Evolutionary conservation across 2,888 invertebrate genomes (phyloP), one percentile per base, ranked within the genome.

Genomic region (Yponomeuta malinellus): DNA sequence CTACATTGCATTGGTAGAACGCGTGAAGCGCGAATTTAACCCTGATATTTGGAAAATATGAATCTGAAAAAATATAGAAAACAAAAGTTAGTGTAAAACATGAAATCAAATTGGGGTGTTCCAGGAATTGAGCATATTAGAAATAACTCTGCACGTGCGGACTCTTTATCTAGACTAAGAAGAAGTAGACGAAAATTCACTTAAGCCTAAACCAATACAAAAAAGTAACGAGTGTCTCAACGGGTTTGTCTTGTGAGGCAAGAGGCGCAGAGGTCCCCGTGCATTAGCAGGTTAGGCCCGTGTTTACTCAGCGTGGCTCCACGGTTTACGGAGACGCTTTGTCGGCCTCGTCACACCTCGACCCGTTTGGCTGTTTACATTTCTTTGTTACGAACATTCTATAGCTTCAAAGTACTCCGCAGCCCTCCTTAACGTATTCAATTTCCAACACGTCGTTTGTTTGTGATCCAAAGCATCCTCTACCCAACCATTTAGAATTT

Each of bases 221-320:
- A 63, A 33, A 29, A 52, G 52, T 69, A 43, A 43, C 15, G 10
- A 29, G 4, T 43, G 43, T 29, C 69, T 52, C 71, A 15, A 10
- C 63, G 31, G 63, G 59, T 69, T 63, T 23, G 12, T 33, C 8
- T 10, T n/a, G 69, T 63, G 31, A 52, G 31, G 59, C 15, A 48
- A 33, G 70, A 75, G 75, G 74, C 75, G 73, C 76, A 76, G 76
- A 78, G 80, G 81, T 83, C 81, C 81, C 78, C 79, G 73, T 83
- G 83, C 83, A 88, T 89, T 88, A 88, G 81, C 85, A 82, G 79
- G 81, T 83, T 76, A 83, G 80, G 76, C 79, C 78, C 75, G 77
- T 85, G 83, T 88, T 89, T 86, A 80, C 83, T 81, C 79, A 81
- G 78, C 79, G 83, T 83, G 82, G 81, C 84, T 84, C 83, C 80